These are phyloP conservation scores for Achatina immaculata DNA, from an alignment of 1,140 invertebrate genomes.

Conservation along the genomic window DNA sequence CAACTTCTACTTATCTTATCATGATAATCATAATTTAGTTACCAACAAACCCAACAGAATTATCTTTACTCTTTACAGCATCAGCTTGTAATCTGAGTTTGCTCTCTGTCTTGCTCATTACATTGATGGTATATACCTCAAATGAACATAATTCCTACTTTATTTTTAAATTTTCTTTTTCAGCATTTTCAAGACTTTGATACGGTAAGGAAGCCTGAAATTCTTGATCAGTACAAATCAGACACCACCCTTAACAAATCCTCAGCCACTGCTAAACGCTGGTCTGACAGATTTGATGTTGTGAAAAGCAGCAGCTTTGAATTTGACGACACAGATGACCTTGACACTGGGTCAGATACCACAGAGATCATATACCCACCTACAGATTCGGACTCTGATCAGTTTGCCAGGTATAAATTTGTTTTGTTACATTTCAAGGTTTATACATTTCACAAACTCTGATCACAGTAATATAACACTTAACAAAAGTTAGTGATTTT, in stretches of 20 bases:
- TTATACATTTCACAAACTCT: neutral
- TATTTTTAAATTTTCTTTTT: neutral
- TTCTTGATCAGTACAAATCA: constrained; percentile 24
- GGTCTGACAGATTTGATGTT: constrained; percentile 20
- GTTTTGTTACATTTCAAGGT: neutral
- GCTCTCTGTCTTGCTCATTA: too few relatives aligned
- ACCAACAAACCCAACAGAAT: too few relatives aligned
- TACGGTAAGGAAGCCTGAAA: neutral
- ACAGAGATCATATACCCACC: constrained; percentile 63
- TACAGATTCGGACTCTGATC: constrained; percentile 55
- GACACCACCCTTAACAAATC: constrained; percentile 6
- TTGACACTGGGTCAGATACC: constrained; percentile 46
- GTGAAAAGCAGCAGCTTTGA: constrained; percentile 39
- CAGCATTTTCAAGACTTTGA: neutral
- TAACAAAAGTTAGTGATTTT: neutral
- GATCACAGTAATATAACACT: too few relatives aligned
- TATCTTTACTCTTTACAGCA: too few relatives aligned
- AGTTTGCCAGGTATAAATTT: constrained; percentile 45
- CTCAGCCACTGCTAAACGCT: neutral
- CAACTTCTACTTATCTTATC: too few relatives aligned
- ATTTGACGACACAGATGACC: constrained; percentile 56
- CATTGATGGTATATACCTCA: too few relatives aligned
- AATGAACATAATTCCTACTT: too few relatives aligned
- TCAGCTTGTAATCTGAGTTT: too few relatives aligned
- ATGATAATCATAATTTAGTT: too few relatives aligned